Evolutionary conservation across 2,797 vertebrate species (phyloP).

Genomic region (Eulemur mongoz): DNA sequence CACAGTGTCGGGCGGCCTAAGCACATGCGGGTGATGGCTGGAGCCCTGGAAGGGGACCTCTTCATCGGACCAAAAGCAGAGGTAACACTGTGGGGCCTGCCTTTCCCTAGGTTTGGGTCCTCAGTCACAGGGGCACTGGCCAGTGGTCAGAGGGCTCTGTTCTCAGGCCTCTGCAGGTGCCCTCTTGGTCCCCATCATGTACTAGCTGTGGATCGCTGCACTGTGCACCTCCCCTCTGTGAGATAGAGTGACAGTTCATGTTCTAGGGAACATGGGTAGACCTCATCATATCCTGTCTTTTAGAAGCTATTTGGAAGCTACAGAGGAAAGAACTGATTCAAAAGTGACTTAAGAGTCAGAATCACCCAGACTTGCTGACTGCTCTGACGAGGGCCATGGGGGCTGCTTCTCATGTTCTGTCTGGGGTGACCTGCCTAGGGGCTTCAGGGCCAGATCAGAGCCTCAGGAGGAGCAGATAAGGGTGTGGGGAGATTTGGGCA

Average conservation of each 20-base stretch:
- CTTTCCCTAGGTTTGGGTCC: neutral
- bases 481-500: neutral
- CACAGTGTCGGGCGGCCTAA: constrained; percentile 93
- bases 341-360: neutral
- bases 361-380: neutral
- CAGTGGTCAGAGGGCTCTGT: neutral
- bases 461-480: neutral
- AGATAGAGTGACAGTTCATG: neutral
- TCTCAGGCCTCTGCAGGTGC: neutral
- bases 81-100: constrained; percentile 79
- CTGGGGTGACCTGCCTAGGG: too few relatives aligned
- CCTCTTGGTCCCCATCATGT: neutral
- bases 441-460: neutral
- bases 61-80: constrained; percentile 96
- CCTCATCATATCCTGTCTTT: neutral
- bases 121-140: neutral
- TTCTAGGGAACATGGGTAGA: neutral
- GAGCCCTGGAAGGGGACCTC: constrained; percentile 93
- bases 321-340: constrained; percentile 30
- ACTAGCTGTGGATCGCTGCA: neutral
- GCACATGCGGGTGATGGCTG: constrained; percentile 94
- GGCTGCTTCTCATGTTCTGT: neutral
- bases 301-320: neutral
- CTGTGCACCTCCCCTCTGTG: neutral
- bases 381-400: neutral